Evolutionary conservation across 2,888 invertebrate species (phyloP), one percentile per base, ranked within the genome.

Genomic region (Plebejus anna): DNA sequence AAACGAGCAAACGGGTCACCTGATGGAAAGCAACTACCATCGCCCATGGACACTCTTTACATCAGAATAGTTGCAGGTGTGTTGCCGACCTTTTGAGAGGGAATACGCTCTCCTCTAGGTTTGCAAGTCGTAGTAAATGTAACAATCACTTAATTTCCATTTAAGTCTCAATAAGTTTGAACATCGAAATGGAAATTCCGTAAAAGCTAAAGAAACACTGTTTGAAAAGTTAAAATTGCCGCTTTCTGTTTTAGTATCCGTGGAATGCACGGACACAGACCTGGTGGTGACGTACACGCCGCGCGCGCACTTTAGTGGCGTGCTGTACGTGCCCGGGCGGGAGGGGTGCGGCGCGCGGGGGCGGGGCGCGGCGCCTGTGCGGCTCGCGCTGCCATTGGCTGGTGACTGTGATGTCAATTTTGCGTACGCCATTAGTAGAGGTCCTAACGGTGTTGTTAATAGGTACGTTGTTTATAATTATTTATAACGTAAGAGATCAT

Each of bases 321-420:
- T 97, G 76, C 93, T 98, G 80, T 98, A 98, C 86, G 97, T 97
- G 78, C 96, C 96, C 81, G 97, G 97, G 16, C 96, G 96, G 0
- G 96, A 96, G 81, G 88, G 92, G 7, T 98, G 98, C 87, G 95
- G 95, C 80, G 95, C 95, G 13, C 92, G 88, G 51, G 94, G 86
- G 95, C 96, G 77, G 90, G 95, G 78, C 1, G 83, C 84, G 0
- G 83, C 83, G 0, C 82, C 88, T 5, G 95, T 96, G 2, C 90
- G 88, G 0, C 91, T 97, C 7, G 85, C 94, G 66, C 89, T 97
- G 78, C 95, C 96, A 0, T 86, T 97, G 76, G 86, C 94, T 2
- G 91, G 92, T 0, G 92, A 94, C 75, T 95, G 95, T 80, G 95
- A 95, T 77, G 94, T 96, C 78, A 91, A 92, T 82, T 94, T 95